Evolutionary conservation across 2,888 invertebrate genomes (phyloP).

Genomic region (Galeruca laticollis): DNA sequence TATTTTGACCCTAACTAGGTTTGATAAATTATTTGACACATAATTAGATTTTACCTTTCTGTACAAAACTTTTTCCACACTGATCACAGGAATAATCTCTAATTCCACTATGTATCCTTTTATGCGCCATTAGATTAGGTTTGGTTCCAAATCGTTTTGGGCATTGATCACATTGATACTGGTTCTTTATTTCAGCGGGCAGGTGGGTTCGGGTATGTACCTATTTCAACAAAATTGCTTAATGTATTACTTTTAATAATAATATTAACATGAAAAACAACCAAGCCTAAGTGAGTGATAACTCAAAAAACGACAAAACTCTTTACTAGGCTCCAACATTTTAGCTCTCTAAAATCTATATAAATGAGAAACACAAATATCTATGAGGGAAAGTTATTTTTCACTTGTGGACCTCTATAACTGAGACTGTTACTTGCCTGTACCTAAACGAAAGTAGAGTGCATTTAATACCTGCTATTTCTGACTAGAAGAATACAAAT

Average conservation of each 20-base stretch:
- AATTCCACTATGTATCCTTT: slow-evolving; percentile 70
- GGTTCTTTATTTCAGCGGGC: slow-evolving; percentile 71
- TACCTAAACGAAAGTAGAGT: too few species aligned
- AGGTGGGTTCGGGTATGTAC: slow-evolving; percentile 71
- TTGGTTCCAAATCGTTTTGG: slow-evolving; percentile 72
- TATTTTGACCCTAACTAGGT: not conserved
- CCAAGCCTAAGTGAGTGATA: too few species aligned
- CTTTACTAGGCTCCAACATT: too few species aligned
- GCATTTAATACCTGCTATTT: too few species aligned
- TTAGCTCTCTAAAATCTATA: too few species aligned
- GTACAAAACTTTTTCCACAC: slow-evolving; percentile 72
- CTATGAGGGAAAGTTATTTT: too few species aligned
- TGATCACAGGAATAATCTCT: slow-evolving; percentile 71
- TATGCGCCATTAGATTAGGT: slow-evolving; percentile 71
- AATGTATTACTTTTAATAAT: not conserved
- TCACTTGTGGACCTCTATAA: too few species aligned
- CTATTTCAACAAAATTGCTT: slow-evolving; percentile 17
- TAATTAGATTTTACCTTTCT: slow-evolving; percentile 64
- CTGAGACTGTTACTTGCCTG: too few species aligned
- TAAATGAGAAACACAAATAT: too few species aligned
- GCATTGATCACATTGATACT: slow-evolving; percentile 72
- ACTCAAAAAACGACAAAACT: too few species aligned
- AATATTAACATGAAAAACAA: not conserved
- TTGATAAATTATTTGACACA: not conserved
- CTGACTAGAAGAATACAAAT: too few species aligned